Evolutionary conservation across 2,888 invertebrate species (phyloP).

Genomic region (Euproctis similis): DNA sequence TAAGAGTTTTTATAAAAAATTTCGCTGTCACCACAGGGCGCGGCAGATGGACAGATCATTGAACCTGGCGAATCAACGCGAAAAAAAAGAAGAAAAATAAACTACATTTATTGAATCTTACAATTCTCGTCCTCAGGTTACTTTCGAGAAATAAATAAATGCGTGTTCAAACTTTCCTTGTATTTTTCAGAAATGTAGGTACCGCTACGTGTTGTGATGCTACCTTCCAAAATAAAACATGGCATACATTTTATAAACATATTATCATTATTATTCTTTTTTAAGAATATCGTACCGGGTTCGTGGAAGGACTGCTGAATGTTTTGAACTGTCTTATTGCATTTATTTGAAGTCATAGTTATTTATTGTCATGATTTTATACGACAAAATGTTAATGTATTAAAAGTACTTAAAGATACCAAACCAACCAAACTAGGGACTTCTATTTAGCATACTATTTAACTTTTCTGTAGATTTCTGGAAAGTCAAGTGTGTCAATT

Average conservation of each 20-base stretch:
- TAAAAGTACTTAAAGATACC: too few relatives aligned
- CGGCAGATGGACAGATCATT: slow-evolving; percentile 27
- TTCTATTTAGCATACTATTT: too few relatives aligned
- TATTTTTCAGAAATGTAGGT: slow-evolving; percentile 30
- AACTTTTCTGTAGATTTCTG: too few relatives aligned
- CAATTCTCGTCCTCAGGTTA: slow-evolving; percentile 43
- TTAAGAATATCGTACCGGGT: slow-evolving; percentile 7
- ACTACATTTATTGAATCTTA: slow-evolving; percentile 43
- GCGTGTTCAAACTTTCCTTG: slow-evolving; percentile 28
- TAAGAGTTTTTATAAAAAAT: too few relatives aligned
- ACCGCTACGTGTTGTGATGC: slow-evolving; percentile 47
- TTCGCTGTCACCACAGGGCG: background rate
- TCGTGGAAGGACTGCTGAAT: slow-evolving; percentile 8
- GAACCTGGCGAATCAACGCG: slow-evolving; percentile 45
- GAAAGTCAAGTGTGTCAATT: too few relatives aligned
- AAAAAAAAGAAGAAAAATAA: slow-evolving; percentile 41
- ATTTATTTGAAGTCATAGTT: slow-evolving; percentile 4
- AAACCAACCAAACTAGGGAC: too few relatives aligned
- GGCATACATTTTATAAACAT: slow-evolving; percentile 8
- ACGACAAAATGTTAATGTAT: too few relatives aligned
- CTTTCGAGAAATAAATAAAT: slow-evolving; percentile 49
- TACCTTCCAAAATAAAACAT: slow-evolving; percentile 38
- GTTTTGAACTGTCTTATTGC: slow-evolving; percentile 4
- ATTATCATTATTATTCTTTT: too few relatives aligned
- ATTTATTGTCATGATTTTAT: too few relatives aligned